These are phyloP conservation scores for Helicoverpa zea DNA, from an alignment of 1,140 invertebrate species.

Conservation along the genomic window DNA sequence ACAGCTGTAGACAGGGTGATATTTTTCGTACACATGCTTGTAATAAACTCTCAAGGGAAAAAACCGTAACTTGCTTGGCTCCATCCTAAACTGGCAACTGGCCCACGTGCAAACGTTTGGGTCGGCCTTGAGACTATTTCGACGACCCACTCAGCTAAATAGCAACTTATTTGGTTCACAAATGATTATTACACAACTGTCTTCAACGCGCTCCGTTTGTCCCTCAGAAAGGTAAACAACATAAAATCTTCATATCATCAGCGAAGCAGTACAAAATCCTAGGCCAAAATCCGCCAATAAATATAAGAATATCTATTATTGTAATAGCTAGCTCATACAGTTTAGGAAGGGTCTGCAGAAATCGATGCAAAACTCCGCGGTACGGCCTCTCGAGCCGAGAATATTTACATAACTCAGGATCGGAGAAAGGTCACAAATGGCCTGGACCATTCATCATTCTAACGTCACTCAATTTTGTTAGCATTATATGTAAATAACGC, in stretches of 20 bases:
- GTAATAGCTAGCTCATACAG: constrained; percentile 36
- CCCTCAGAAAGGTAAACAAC: background rate
- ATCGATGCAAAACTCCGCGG: constrained; percentile 45
- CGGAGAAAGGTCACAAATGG: constrained; percentile 57
- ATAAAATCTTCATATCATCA: constrained; percentile 34
- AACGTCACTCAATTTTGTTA: constrained; percentile 61
- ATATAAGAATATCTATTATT: constrained; percentile 44
- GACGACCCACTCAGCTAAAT: constrained; percentile 29
- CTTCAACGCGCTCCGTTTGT: background rate
- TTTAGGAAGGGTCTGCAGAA: constrained; percentile 35
- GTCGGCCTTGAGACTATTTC: constrained; percentile 19
- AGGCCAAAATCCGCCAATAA: constrained; percentile 18
- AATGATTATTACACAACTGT: constrained; percentile 31
- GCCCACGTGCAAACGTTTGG: background rate
- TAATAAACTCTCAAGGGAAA: no score
- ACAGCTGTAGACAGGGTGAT: no score
- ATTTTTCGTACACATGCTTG: no score
- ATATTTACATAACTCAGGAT: constrained; percentile 56
- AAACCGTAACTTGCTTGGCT: background rate
- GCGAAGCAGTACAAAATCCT: background rate
- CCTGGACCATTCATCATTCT: constrained; percentile 58
- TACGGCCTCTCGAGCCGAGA: constrained; percentile 19
- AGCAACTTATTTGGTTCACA: constrained; percentile 28
- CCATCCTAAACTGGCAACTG: constrained; percentile 11
- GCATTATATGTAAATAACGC: constrained; percentile 58